Evolutionary conservation across 2,113 vertebrate genomes (phyloP).

Genomic region (Micromys minutus): DNA sequence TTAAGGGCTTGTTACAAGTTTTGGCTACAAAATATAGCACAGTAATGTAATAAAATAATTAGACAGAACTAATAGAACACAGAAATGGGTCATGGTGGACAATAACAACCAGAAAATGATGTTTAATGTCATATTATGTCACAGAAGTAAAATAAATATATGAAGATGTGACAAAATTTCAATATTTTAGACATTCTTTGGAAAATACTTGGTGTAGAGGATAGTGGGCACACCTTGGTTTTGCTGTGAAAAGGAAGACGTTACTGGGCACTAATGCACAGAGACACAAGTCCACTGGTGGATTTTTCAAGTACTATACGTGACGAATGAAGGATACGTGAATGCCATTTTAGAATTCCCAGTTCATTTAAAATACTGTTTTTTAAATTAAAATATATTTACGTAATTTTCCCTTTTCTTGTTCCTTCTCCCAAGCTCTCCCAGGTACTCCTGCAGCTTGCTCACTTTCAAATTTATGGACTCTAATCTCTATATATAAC

Average conservation of each 20-base stretch:
- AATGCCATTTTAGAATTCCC: neutral
- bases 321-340: neutral
- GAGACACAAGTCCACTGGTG: neutral
- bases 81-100: neutral
- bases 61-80: neutral
- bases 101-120: neutral
- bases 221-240: neutral
- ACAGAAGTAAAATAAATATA: neutral
- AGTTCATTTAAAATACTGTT: neutral
- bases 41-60: neutral
- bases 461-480: neutral
- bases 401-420: neutral
- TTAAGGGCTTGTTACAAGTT: neutral
- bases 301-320: neutral
- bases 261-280: neutral
- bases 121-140: neutral
- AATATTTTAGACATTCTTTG: fast-evolving
- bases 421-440: neutral
- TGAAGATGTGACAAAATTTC: neutral
- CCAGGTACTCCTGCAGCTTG: neutral
- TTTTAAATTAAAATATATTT: neutral
- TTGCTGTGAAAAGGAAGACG: neutral
- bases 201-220: neutral
- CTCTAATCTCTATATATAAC: neutral
- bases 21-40: neutral